Evolutionary conservation across 2,797 vertebrate genomes (phyloP).

Genomic region (Sorex maritimensis): DNA sequence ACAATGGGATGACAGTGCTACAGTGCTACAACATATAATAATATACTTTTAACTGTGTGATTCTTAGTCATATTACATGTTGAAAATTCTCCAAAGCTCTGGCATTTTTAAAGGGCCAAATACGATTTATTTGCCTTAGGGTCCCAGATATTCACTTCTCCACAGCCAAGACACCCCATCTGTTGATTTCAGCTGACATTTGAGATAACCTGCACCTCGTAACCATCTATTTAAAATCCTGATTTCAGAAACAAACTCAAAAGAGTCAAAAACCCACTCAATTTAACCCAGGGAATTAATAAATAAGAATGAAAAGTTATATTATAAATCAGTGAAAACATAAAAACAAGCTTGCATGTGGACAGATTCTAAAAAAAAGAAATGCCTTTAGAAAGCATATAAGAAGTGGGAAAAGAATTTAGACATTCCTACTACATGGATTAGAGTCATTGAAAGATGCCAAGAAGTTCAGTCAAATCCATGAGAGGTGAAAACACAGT

Average conservation of each 20-base stretch:
- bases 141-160: slow-evolving; percentile 16
- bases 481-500: background rate
- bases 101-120: slow-evolving; percentile 32
- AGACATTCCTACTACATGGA: background rate
- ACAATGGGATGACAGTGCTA: too few relatives aligned
- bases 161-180: slow-evolving; percentile 2
- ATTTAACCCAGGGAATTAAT: background rate
- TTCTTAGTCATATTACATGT: background rate
- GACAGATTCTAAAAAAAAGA: background rate
- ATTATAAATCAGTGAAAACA: background rate
- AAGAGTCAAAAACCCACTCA: slow-evolving; percentile 21
- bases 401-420: background rate
- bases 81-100: background rate
- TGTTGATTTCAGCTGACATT: slow-evolving; percentile 51
- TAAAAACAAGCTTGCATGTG: background rate
- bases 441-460: background rate
- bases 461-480: background rate
- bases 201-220: background rate
- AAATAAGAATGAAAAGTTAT: background rate
- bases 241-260: slow-evolving; percentile 26
- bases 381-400: background rate
- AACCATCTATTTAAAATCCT: background rate
- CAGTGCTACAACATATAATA: too few relatives aligned
- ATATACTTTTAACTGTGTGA: background rate
- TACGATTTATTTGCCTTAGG: slow-evolving; percentile 3